Conservation (phyloP, 2,797 vertebrate species). For the Dicrostonyx torquatus region DNA sequence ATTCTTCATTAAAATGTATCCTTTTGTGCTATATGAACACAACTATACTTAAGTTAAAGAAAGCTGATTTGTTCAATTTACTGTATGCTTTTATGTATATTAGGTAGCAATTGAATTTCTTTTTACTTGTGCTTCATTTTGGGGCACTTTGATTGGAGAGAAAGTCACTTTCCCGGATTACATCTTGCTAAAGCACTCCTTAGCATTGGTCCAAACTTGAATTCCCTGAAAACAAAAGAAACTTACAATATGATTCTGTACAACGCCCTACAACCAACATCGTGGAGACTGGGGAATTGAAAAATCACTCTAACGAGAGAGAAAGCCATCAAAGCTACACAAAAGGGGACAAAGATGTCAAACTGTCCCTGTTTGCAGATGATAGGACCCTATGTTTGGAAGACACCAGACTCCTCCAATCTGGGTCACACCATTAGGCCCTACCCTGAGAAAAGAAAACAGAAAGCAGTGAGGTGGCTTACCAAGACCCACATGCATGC, state of each 20-base stretch:
- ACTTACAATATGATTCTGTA: slow-evolving; percentile 44
- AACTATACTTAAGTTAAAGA: slow-evolving; percentile 80
- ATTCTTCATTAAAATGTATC: slow-evolving; percentile 83
- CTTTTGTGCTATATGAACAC: slow-evolving; percentile 83
- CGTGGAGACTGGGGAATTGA: not conserved
- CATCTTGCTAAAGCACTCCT: slow-evolving; percentile 99
- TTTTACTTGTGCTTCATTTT: slow-evolving; percentile 86
- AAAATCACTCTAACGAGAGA: not conserved
- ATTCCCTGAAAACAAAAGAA: slow-evolving; percentile 90
- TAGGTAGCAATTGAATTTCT: slow-evolving; percentile 81
- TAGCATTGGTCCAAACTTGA: slow-evolving; percentile 98
- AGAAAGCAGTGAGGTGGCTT: not conserved
- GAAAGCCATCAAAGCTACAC: not conserved
- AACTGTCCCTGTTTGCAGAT: not conserved
- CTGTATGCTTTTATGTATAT: slow-evolving; percentile 79
- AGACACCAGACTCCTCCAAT: not conserved
- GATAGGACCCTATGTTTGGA: not conserved
- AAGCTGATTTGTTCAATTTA: slow-evolving; percentile 77
- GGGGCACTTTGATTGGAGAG: slow-evolving; percentile 84
- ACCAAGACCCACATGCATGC: too few species aligned
- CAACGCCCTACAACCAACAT: not conserved
- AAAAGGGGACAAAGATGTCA: not conserved
- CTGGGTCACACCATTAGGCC: not conserved
- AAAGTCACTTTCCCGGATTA: slow-evolving; percentile 86
- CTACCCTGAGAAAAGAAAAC: not conserved